Conservation (phyloP, 2,113 vertebrate genomes). For the Catharus minimus region DNA sequence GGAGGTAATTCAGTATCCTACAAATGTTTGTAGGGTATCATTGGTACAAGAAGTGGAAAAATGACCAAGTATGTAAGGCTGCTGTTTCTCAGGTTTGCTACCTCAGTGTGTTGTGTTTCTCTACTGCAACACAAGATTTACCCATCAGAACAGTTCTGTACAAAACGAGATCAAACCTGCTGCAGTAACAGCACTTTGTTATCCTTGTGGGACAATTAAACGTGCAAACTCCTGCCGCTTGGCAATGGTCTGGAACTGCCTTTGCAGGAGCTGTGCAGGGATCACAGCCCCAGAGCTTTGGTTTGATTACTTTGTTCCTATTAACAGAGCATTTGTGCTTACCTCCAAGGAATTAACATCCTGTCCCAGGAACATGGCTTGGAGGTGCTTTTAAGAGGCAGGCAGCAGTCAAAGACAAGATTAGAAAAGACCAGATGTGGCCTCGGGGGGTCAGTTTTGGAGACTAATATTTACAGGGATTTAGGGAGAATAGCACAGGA, state of each 20-base stretch:
- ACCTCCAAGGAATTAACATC: not conserved
- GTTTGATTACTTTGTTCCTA: slow-evolving; percentile 2
- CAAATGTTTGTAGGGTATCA: not conserved
- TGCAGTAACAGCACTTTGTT: not conserved
- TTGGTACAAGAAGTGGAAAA: not conserved
- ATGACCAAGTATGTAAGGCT: not conserved
- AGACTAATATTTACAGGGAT: not conserved
- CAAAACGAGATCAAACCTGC: not conserved
- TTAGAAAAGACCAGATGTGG: not conserved
- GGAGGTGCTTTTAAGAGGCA: not conserved
- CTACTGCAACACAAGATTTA: not conserved
- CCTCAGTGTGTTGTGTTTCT: not conserved
- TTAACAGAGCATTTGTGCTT: not conserved
- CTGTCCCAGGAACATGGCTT: not conserved
- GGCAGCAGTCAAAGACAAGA: not conserved
- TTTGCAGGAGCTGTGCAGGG: not conserved
- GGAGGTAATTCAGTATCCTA: not conserved
- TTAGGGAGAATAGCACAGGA: not conserved
- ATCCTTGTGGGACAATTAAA: not conserved
- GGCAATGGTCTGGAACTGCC: not conserved
- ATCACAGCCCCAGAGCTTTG: not conserved
- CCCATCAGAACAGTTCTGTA: not conserved
- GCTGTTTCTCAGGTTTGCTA: not conserved
- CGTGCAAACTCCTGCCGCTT: not conserved
- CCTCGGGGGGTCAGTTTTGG: not conserved